phyloP scores from a whole-genome alignment of 1,140 invertebrate species.

The Philaenus spumarius region DNA sequence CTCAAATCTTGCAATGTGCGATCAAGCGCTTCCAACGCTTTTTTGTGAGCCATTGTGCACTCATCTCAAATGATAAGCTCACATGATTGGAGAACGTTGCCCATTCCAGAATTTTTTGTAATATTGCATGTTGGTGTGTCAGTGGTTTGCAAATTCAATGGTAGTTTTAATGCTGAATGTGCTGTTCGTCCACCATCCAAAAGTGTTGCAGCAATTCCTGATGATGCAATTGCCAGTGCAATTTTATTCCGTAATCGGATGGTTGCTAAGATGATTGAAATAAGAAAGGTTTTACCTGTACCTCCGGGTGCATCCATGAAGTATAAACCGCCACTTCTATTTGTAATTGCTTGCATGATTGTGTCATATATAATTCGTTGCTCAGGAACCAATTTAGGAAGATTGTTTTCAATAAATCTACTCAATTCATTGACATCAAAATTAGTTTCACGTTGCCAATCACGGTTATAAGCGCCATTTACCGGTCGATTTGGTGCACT shows the following conservation, averaged over 20 bases:
- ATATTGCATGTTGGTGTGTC: conserved; percentile 38
- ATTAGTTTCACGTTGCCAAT: neutral
- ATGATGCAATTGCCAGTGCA: conserved; percentile 39
- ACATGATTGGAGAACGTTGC: conserved; percentile 29
- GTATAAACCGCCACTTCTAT: conserved; percentile 11
- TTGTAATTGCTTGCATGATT: conserved; percentile 14
- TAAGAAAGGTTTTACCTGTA: conserved; percentile 37
- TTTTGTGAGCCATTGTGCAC: conserved; percentile 36
- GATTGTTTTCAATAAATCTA: neutral
- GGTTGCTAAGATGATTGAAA: conserved; percentile 28
- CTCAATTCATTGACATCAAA: neutral
- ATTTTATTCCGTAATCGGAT: conserved; percentile 27
- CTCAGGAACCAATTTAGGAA: neutral
- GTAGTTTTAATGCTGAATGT: conserved; percentile 45
- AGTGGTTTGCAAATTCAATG: conserved; percentile 31
- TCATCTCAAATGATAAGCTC: conserved; percentile 40
- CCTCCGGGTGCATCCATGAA: conserved; percentile 29
- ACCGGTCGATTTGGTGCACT: conserved; percentile 6
- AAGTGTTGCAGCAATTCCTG: conserved; percentile 41
- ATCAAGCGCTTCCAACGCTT: conserved; percentile 34
- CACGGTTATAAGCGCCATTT: neutral
- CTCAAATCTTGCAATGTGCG: conserved; percentile 33
- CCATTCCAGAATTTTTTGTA: conserved; percentile 24
- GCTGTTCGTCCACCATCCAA: conserved; percentile 44
- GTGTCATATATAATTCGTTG: conserved; percentile 3